Base-by-base conservation (phyloP, 2,888 invertebrate genomes). In the Tinea semifulvella region DNA sequence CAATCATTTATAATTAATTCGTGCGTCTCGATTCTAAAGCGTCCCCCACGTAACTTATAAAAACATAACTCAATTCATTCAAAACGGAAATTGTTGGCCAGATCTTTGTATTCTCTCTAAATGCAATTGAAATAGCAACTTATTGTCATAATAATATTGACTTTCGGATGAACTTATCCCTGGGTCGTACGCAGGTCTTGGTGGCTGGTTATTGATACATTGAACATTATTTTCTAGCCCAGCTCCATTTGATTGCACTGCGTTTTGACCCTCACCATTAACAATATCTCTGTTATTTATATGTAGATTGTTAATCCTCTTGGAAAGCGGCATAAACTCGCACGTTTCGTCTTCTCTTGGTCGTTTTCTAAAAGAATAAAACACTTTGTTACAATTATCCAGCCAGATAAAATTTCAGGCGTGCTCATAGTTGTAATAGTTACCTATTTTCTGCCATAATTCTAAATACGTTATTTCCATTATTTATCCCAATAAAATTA, bases 251-350 rank as follows among this genome's bases (percentile, higher is more conserved):
- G 59, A 53, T 55, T 69, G 69, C 63, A 59, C 70, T 58, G 63
- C 51, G 57, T 63, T 63, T 27, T 58, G 54, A 52, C 66, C 68
- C 46, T 59, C 51, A 49, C 53, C 47, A 52, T 53, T 54, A 40
- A 62, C 52, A 51, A 54, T 66, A n/a, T 67, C 26, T 16, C 13
- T 83, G 63, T 85, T 85, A 62, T 90, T 90, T 55, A 93, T 87
- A 60, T 94, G 93, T 43, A 95, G 83, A 76, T 94, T 94, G 66
- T 94, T 94, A 56, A 95, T 94, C 60, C 94, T 84, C 68, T 95
- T 95, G 10, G 94, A 94, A 44, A 95, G 72, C 44, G 95, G 94
- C 84, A 91, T 89, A 57, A 93, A 94, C 60, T 94, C 94, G 57
- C 85, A 84, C 26, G 85, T 82, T 53, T 92, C 92, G 58, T 92